A percentile compares a stretch with the other conserved stretches of the same genome.
Evolutionary conservation across 92 coral and sea anemone species (phyloP).

Genomic region (Isaurus tuberculatus): DNA sequence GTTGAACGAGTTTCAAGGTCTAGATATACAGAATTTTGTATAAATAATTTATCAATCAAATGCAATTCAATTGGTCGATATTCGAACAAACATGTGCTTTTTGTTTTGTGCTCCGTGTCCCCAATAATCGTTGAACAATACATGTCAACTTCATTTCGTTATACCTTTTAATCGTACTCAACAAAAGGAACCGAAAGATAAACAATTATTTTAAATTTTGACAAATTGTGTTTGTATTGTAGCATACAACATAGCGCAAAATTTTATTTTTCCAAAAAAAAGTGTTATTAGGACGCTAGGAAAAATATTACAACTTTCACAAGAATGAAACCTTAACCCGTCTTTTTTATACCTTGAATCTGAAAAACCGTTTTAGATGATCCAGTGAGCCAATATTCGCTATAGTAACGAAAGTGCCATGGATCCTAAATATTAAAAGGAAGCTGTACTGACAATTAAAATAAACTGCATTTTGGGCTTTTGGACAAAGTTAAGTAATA

Average conservation of each 20-base stretch:
- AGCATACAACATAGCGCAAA: neutral
- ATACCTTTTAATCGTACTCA: neutral
- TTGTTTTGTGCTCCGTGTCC: neutral
- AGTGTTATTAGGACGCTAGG: neutral
- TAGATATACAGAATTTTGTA: too few species aligned
- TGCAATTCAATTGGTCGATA: constrained; percentile 14
- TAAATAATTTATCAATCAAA: neutral
- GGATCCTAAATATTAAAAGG: neutral
- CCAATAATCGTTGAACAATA: neutral
- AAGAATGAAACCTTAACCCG: neutral
- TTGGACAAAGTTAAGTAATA: neutral
- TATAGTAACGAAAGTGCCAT: neutral
- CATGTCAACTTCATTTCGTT: neutral
- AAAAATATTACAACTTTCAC: neutral
- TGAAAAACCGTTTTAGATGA: neutral
- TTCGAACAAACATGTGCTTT: neutral
- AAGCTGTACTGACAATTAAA: neutral
- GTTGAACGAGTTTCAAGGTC: neutral
- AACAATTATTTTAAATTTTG: neutral
- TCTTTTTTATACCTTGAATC: neutral
- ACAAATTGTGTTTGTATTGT: neutral
- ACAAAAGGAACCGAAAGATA: constrained; percentile 6
- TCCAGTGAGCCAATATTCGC: neutral
- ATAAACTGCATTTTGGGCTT: neutral
- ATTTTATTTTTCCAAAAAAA: neutral